Evolutionary conservation across 2,888 invertebrate genomes (phyloP).

Genomic region (Agonum fuliginosum): DNA sequence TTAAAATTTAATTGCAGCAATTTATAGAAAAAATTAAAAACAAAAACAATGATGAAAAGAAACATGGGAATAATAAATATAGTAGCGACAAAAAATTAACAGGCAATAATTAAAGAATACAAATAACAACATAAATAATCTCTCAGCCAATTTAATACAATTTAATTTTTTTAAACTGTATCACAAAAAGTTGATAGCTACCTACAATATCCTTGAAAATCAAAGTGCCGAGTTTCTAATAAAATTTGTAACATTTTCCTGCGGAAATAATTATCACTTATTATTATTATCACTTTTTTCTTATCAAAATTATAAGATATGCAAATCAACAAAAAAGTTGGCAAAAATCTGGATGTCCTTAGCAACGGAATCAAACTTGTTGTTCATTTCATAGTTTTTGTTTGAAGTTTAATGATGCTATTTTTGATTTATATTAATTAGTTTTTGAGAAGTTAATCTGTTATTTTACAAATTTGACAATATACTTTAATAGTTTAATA

Average conservation of each 20-base stretch:
- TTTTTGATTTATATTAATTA: background rate
- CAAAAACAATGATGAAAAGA: too few species aligned
- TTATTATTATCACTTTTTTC: background rate
- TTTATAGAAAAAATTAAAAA: too few species aligned
- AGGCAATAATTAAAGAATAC: too few species aligned
- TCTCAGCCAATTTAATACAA: background rate
- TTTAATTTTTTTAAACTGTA: background rate
- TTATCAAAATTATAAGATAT: background rate
- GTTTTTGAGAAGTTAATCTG: background rate
- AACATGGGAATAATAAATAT: too few species aligned
- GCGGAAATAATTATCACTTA: constrained; percentile 21
- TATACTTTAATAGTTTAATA: too few species aligned
- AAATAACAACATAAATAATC: constrained; percentile 7
- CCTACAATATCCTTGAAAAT: constrained; percentile 13
- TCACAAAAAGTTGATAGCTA: constrained; percentile 25
- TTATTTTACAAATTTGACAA: background rate
- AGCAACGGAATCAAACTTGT: constrained; percentile 1
- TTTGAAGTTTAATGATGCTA: too few species aligned
- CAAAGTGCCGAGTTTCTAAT: background rate
- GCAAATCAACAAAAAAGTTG: background rate
- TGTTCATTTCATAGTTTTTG: constrained; percentile 18
- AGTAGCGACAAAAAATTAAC: too few species aligned
- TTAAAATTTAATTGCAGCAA: too few species aligned
- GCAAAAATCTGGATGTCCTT: background rate
- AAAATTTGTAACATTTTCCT: background rate